Evolutionary conservation across 2,113 vertebrate species (phyloP).

Genomic region (Trichechus manatus): DNA sequence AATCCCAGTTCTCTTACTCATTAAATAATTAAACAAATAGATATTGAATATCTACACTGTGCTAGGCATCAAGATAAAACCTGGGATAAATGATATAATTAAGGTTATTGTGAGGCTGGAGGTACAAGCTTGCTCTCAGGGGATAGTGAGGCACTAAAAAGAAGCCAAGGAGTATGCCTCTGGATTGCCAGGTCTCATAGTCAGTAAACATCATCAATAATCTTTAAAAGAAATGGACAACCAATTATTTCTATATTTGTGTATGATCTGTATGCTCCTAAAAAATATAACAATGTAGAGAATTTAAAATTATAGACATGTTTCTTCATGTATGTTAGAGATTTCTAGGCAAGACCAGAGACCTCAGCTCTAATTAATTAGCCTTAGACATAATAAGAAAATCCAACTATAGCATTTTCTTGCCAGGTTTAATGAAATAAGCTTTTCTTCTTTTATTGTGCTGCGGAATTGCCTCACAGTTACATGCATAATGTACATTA

Average conservation of each 20-base stretch:
- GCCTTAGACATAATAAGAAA: slow-evolving; percentile 26
- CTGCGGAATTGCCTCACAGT: not conserved
- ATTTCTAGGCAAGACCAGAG: slow-evolving; percentile 5
- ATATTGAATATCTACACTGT: not conserved
- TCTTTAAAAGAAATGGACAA: not conserved
- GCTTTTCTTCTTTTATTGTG: slow-evolving; percentile 31
- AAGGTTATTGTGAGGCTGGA: not conserved
- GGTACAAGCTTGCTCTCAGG: not conserved
- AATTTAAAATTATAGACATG: slow-evolving; percentile 32
- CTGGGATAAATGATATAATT: not conserved
- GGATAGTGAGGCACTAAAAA: not conserved
- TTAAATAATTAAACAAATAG: not conserved
- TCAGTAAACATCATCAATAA: not conserved
- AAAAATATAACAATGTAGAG: not conserved
- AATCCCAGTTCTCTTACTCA: not conserved
- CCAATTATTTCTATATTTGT: slow-evolving; percentile 25
- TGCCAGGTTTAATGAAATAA: slow-evolving; percentile 37
- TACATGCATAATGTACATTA: not conserved
- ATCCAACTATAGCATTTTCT: slow-evolving; percentile 25
- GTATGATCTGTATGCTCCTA: not conserved
- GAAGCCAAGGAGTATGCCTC: not conserved
- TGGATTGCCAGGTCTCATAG: not conserved
- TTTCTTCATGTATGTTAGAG: not conserved
- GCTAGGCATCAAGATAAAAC: not conserved
- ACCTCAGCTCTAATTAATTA: slow-evolving; percentile 35